Evolutionary conservation across 2,888 invertebrate species (phyloP), one percentile per base, ranked within the genome.

Genomic region (Trachelus troglodyta): DNA sequence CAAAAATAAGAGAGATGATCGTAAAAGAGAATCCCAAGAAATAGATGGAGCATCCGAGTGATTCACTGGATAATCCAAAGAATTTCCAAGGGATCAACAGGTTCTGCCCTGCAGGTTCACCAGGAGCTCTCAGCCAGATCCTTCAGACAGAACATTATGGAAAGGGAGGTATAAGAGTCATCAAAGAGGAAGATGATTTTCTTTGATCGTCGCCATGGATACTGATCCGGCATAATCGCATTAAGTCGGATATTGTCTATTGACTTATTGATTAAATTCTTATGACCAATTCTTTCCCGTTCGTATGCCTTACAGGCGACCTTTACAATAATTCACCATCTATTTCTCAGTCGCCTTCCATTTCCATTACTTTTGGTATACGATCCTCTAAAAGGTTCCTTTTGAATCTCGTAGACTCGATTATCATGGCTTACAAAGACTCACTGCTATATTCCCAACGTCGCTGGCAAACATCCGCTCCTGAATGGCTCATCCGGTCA

Each of bases 31-130:
- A 56, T 56, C 56, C 56, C 23, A 23, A 23, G 23, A 56, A 56
- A 56, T 56, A 56, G 9, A 56, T 23, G 56, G 56, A 56, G 23
- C 56, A 56, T 15, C 56, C 6, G 56, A 56, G 15, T 23, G 56
- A 56, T 56, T 56, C 56, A 56, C 56, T 56, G 82, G 81, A 83
- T 83, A 80, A 81, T 82, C 35, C 34, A 74, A 74, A 75, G 83
- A 81, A 82, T 85, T 85, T 82, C 56, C 71, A 75, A 79, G 81
- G 84, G 85, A 85, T 85, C 85, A 85, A 84, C 85, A 83, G 84
- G 83, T 84, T 15, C 56, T 56, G 56, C 23, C 56, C 6, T 56
- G 31, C 31, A 31, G 31, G 31, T 31, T 23, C 9, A 2, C 56
- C 56, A 23, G 56, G 9, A 56, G 23, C 23, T 56, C 56, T 56